A percentile compares a stretch with the other conserved stretches of the same genome.
These are phyloP conservation scores for Stenurella melanura DNA, from an alignment of 2,888 invertebrate species.

Conservation along the genomic window DNA sequence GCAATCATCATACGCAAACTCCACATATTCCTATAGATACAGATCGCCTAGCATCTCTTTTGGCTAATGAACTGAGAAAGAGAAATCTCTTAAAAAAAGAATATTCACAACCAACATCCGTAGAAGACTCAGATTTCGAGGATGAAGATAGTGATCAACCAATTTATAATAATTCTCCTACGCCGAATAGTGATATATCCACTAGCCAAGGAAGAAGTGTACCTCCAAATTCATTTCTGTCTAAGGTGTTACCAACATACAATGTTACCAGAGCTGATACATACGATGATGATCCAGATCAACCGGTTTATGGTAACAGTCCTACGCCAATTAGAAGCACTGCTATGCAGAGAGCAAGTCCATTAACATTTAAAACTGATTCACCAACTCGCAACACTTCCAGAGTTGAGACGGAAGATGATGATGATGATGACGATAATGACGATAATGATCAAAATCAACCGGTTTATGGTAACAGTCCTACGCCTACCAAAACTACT, in stretches of 20 bases:
- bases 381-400: not conserved
- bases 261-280: not conserved
- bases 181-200: not conserved
- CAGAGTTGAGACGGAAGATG: not conserved
- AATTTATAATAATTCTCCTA: constrained; percentile 14
- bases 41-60: not conserved
- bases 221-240: not conserved
- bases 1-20: not conserved
- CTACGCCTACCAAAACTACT: not conserved
- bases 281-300: not conserved
- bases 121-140: constrained; percentile 6
- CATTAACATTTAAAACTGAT: not conserved
- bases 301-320: not conserved
- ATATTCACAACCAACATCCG: not conserved
- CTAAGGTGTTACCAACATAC: not conserved
- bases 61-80: constrained; percentile 5
- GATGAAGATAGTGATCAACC: constrained; percentile 10
- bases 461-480: not conserved
- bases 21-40: not conserved
- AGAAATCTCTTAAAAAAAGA: not conserved
- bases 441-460: not conserved
- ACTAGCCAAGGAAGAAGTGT: not conserved
- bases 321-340: no score
- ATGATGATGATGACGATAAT: not conserved
- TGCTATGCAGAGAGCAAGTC: not conserved